A percentile compares a stretch with the other conserved stretches of the same genome.
Evolutionary conservation across 2,888 invertebrate genomes (phyloP).

Genomic region (Drosophila leonis): DNA sequence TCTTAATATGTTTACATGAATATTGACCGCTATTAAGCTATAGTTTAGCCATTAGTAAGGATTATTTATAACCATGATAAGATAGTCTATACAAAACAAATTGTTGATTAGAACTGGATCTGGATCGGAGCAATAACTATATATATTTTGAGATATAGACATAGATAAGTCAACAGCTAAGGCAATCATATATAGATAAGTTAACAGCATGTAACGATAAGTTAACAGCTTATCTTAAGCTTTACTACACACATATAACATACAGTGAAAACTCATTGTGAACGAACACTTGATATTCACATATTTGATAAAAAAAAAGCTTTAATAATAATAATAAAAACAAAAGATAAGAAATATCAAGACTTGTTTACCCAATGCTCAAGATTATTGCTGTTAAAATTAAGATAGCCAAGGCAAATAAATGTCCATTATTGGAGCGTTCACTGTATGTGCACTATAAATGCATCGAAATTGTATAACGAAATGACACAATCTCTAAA

Average conservation of each 20-base stretch:
- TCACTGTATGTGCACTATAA: background rate
- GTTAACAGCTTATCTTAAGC: constrained; percentile 6
- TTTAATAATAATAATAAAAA: background rate
- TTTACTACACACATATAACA: background rate
- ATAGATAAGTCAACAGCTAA: constrained; percentile 21
- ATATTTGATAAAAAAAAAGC: background rate
- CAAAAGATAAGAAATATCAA: background rate
- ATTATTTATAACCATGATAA: constrained; percentile 43
- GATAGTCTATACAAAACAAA: constrained; percentile 26
- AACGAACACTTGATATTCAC: background rate
- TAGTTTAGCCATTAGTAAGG: background rate
- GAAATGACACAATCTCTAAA: constrained; percentile 3
- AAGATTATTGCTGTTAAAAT: background rate
- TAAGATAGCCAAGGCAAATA: background rate
- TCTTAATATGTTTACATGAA: constrained; percentile 7
- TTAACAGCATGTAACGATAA: constrained; percentile 13
- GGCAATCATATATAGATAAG: constrained; percentile 13
- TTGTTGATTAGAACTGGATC: constrained; percentile 27
- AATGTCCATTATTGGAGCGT: background rate
- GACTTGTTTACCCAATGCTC: background rate
- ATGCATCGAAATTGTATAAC: background rate
- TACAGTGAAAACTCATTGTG: background rate
- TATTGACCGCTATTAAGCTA: background rate
- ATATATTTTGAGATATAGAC: background rate
- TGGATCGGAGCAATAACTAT: constrained; percentile 1